These are phyloP conservation scores for Lanius collurio DNA, from an alignment of 2,113 vertebrate genomes.

Conservation along the genomic window DNA sequence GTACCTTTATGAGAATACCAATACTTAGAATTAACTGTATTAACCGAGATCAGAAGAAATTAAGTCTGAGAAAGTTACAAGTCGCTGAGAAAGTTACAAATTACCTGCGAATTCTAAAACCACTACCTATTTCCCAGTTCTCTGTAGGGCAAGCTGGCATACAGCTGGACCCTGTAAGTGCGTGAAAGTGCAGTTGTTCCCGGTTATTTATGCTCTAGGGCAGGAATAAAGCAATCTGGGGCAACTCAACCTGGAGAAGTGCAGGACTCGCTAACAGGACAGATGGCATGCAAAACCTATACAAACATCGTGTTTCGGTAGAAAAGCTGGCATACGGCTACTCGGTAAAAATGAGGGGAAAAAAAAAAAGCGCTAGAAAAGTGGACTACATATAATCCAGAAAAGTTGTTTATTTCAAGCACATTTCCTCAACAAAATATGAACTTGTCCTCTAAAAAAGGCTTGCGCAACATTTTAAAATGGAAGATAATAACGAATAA, in stretches of 20 bases:
- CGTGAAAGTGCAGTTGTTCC: not conserved
- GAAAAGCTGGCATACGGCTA: not conserved
- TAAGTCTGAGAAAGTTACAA: not conserved
- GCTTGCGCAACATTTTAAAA: not conserved
- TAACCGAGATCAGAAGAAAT: not conserved
- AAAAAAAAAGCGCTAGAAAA: not conserved
- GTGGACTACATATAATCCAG: not conserved
- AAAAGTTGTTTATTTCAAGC: not conserved
- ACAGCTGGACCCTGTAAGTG: not conserved
- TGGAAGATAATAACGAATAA: accelerated
- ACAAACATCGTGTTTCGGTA: accelerated
- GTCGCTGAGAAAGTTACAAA: not conserved
- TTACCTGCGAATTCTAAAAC: not conserved
- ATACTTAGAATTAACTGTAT: not conserved
- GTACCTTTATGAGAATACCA: not conserved
- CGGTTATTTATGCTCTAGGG: not conserved
- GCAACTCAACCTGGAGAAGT: not conserved
- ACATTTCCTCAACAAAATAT: not conserved
- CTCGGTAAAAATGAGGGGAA: not conserved
- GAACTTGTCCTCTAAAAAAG: not conserved
- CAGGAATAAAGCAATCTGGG: slow-evolving; percentile 20
- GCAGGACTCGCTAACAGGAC: not conserved
- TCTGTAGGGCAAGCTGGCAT: not conserved
- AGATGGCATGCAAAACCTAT: not conserved
- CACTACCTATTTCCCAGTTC: not conserved